These are phyloP conservation scores for Trochalopteron elliotii DNA, from an alignment of 2,113 vertebrate genomes.

Conservation along the genomic window DNA sequence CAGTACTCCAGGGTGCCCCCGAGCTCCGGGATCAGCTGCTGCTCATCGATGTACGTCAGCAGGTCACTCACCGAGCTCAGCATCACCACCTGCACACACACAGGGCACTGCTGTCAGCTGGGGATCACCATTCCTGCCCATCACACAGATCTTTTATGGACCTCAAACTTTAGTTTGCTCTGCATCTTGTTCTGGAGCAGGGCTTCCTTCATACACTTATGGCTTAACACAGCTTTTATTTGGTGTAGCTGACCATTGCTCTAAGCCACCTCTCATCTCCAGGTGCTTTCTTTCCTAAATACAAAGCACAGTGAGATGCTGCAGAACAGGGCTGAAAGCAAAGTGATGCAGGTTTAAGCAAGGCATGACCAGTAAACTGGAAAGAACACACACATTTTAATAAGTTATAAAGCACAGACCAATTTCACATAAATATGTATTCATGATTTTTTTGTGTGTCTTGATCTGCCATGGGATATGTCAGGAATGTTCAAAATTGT, in stretches of 20 bases:
- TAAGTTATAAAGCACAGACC: not conserved
- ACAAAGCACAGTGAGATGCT: not conserved
- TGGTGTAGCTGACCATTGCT: not conserved
- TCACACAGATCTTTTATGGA: not conserved
- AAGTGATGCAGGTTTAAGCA: not conserved
- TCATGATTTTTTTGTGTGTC: not conserved
- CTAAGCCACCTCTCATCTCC: not conserved
- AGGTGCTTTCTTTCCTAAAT: not conserved
- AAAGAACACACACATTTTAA: not conserved
- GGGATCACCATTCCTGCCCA: not conserved
- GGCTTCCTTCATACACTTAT: not conserved
- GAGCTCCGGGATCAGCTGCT: constrained; percentile 92
- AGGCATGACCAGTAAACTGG: not conserved
- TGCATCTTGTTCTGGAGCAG: not conserved
- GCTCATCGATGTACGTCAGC: constrained; percentile 90
- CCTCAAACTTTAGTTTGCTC: not conserved
- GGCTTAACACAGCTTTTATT: not conserved
- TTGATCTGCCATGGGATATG: not conserved
- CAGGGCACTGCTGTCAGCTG: not conserved
- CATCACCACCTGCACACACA: constrained; percentile 89
- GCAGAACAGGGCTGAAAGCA: not conserved
- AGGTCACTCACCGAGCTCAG: constrained; percentile 96
- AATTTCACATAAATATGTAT: not conserved
- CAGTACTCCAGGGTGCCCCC: constrained; percentile 95
- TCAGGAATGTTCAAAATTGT: not conserved